phyloP scores from a whole-genome alignment of 2,113 vertebrate species.

The Nycticorax nycticorax region DNA sequence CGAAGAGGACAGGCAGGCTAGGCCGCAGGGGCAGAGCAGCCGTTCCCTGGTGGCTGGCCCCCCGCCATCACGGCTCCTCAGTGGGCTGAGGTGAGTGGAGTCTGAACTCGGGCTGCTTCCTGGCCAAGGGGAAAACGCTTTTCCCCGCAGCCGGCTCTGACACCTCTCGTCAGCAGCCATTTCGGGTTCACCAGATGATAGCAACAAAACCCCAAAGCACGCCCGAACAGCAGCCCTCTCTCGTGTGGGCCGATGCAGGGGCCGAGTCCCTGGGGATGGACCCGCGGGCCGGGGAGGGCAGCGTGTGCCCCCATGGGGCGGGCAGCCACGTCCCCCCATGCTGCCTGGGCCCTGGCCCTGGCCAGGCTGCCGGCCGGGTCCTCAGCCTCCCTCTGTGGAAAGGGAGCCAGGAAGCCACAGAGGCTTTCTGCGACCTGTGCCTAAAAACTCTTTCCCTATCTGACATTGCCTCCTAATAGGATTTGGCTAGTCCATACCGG shows the following conservation, averaged over 20 bases:
- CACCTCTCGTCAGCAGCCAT: not conserved
- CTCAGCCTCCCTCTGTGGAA: not conserved
- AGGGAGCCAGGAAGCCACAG: not conserved
- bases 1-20: not conserved
- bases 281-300: not conserved
- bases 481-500: not conserved
- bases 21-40: not conserved
- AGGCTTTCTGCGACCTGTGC: not conserved
- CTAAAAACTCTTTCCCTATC: not conserved
- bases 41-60: not conserved
- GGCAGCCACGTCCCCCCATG: accelerated
- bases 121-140: not conserved
- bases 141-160: not conserved
- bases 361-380: not conserved
- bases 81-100: not conserved
- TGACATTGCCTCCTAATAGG: not conserved
- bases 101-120: not conserved
- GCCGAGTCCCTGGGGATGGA: not conserved
- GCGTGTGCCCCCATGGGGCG: accelerated
- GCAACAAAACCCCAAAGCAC: not conserved
- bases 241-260: accelerated
- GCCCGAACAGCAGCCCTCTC: not conserved
- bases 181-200: not conserved
- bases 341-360: not conserved
- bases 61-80: not conserved